phyloP scores from a whole-genome alignment of 1,140 invertebrate species.

The Platorchestia sp. region DNA sequence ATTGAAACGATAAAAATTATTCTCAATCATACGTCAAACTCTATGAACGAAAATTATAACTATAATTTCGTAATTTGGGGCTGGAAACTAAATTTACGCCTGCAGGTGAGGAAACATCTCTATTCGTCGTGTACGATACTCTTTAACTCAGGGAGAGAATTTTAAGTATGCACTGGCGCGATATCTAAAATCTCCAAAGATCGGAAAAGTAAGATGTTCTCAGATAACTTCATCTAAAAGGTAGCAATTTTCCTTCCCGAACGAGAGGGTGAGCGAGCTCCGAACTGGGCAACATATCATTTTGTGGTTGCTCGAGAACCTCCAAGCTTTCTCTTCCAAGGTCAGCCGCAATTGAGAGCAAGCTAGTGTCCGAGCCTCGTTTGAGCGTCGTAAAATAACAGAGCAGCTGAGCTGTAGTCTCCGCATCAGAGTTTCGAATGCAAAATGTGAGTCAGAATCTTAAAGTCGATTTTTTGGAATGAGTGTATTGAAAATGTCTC shows the following conservation, averaged over 20 bases:
- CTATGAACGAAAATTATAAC: background rate
- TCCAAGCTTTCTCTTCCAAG: slow-evolving; percentile 42
- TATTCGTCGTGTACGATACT: background rate
- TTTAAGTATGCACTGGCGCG: slow-evolving; percentile 17
- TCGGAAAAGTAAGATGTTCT: slow-evolving; percentile 8
- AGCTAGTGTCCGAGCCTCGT: background rate
- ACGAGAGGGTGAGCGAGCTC: background rate
- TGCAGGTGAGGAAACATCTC: background rate
- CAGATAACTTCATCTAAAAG: slow-evolving; percentile 29
- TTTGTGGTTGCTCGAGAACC: background rate
- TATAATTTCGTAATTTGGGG: background rate
- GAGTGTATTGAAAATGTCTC: background rate
- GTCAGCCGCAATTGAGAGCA: background rate
- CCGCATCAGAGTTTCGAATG: too few relatives aligned
- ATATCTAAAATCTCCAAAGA: background rate
- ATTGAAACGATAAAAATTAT: background rate
- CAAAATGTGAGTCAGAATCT: background rate
- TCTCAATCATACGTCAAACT: background rate
- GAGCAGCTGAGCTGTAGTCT: background rate
- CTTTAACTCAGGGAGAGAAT: background rate
- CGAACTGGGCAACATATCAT: slow-evolving; percentile 1
- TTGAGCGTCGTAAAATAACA: background rate
- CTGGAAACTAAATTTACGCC: background rate
- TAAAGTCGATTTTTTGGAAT: background rate
- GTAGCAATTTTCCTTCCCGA: slow-evolving; percentile 4